Conservation (phyloP, 2,797 vertebrate genomes). For the Meriones psammophilus region DNA sequence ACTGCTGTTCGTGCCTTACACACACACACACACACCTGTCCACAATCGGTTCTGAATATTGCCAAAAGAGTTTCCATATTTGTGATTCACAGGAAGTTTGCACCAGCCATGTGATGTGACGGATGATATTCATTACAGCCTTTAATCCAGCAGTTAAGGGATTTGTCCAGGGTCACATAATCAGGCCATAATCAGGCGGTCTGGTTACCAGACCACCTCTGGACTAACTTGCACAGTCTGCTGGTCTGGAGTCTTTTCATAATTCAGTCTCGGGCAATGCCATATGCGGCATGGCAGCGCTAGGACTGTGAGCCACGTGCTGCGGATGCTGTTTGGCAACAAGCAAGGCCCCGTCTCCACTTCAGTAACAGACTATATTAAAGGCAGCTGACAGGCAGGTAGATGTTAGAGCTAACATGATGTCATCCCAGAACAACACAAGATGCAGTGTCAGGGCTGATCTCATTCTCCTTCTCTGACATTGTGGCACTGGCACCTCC, state of each 20-base stretch:
- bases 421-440: neutral
- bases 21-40: neutral
- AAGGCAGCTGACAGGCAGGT: neutral
- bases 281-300: neutral
- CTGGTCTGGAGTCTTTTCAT: neutral
- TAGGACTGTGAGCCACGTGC: no score
- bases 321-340: neutral
- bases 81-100: constrained; percentile 13
- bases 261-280: neutral
- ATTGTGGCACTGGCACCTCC: neutral
- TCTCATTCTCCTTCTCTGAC: neutral
- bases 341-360: neutral
- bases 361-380: neutral
- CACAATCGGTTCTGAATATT: neutral
- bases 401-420: neutral
- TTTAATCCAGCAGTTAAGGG: neutral
- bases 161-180: neutral
- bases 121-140: neutral
- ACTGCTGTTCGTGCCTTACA: neutral
- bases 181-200: neutral
- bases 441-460: neutral
- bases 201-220: no score
- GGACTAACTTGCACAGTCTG: neutral
- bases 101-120: neutral
- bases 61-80: constrained; percentile 20